A percentile compares a stretch with the other conserved stretches of the same genome.
Conservation (phyloP, 1,140 invertebrate species). For the Drosophila ercepeae region DNA sequence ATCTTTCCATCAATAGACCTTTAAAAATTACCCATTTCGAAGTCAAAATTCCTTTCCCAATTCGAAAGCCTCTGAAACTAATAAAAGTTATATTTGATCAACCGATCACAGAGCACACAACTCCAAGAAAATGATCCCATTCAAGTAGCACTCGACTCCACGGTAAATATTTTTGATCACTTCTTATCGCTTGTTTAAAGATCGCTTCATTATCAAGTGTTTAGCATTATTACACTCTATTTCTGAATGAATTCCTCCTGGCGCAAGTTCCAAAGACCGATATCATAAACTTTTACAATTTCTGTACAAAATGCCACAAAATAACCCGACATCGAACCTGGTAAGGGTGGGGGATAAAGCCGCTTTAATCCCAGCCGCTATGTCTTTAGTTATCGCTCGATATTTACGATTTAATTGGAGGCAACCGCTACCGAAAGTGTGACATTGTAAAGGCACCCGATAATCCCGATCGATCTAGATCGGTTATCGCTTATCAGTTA, state of each 20-base stretch:
- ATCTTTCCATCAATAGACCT: neutral
- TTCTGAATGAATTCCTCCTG: neutral
- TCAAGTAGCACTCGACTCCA: conserved; percentile 17
- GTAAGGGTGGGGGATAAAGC: conserved; percentile 23
- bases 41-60: neutral
- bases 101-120: neutral
- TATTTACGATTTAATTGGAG: conserved; percentile 19
- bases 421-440: conserved; percentile 17
- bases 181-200: conserved; percentile 15
- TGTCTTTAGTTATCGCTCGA: too few relatives aligned
- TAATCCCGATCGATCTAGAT: conserved; percentile 4
- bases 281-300: conserved; percentile 18
- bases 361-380: conserved; percentile 12
- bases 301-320: neutral
- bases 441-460: conserved; percentile 7
- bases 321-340: neutral
- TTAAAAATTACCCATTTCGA: neutral
- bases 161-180: conserved; percentile 8
- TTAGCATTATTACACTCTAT: neutral
- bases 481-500: neutral
- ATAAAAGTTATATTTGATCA: neutral
- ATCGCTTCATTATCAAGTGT: conserved; percentile 12
- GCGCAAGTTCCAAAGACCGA: conserved; percentile 1
- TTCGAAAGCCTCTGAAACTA: neutral
- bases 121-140: neutral